Percentiles rank a stretch among this genome's conserved stretches.
phyloP scores from a whole-genome alignment of 2,888 invertebrate genomes.

The Habroteleia sp. region DNA sequence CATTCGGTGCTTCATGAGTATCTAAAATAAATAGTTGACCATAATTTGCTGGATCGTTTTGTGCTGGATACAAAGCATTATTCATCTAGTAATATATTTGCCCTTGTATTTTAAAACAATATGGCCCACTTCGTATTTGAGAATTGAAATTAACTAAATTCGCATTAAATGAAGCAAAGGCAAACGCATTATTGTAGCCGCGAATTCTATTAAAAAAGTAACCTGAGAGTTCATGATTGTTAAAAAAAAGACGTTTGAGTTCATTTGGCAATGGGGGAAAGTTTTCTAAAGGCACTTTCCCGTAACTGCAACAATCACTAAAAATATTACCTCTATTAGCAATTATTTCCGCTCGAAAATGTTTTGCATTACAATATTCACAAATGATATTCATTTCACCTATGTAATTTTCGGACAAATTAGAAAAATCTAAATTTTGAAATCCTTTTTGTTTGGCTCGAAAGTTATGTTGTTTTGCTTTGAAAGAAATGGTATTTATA shows the following conservation, averaged over 20 bases:
- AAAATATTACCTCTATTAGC: conserved; percentile 25
- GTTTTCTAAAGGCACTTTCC: conserved; percentile 13
- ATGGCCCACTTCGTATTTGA: too few species aligned
- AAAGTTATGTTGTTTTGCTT: too few species aligned
- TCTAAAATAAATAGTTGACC: too few species aligned
- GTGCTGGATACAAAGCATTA: too few species aligned
- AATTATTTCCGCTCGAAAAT: conserved; percentile 14
- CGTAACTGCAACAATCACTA: conserved; percentile 33
- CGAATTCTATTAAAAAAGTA: conserved; percentile 21
- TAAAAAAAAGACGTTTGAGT: conserved; percentile 14
- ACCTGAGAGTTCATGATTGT: conserved; percentile 16
- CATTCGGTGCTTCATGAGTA: too few species aligned
- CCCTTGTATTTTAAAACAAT: too few species aligned
- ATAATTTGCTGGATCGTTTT: too few species aligned
- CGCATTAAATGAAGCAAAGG: background rate
- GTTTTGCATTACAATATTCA: conserved; percentile 31
- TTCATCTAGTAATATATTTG: too few species aligned
- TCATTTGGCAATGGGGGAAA: conserved; percentile 7
- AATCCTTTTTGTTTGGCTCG: conserved; percentile 1
- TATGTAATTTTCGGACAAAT: conserved; percentile 26
- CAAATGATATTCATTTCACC: conserved; percentile 25
- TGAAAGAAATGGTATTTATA: too few species aligned
- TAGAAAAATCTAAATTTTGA: background rate
- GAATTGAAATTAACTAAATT: too few species aligned
- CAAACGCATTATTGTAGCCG: conserved; percentile 12